Evolutionary conservation across 2,113 vertebrate genomes (phyloP), one percentile per base, ranked within the genome.

Genomic region (Vulpes ferrilata): DNA sequence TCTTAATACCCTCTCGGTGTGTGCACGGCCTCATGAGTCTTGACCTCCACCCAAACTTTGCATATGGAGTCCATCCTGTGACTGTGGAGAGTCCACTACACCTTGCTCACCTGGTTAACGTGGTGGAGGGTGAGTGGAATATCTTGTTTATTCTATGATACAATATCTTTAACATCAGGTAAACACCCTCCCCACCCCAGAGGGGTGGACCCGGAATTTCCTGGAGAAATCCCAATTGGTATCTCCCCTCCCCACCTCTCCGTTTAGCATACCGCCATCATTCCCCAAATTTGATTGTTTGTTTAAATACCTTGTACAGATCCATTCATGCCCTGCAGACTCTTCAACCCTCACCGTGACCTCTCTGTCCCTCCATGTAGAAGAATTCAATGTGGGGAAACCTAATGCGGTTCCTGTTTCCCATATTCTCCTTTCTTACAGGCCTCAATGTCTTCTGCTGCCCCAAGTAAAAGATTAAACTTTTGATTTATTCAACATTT

Each of bases 51-150:
- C 3, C 15, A 55, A 57, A 80, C 62, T 59, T 55, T 22, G 57
- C 3, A 3, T 11, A 5, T 0, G 19, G 12, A 3, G 22, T 35
- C 51, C 2, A 55, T 76, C 5, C 12, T 0, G 1, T 71, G 43
- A 78, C 32, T 48, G 17, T 23, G 53, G 7, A 86, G 51, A 23
- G 6, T 8, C 25, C 5, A 11, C 15, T 12, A 65, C 1, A 59
- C 5, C 32, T 90, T 83, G 16, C 19, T 43, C n/a, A 15, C 79
- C 27, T 83, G n/a, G 79, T 38, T 57, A 94, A 87, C 32, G 30
- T 27, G 22, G 55, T 25, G 11, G 15, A 57, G 12, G 9, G 32
- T 71, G 32, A 92, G 22, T 30, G 19, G 5, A 62, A 19, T 19
- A 7, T 17, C 27, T 88, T 1, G 3, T 60, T 93, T 80, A 73